phyloP scores from a whole-genome alignment of 2,113 vertebrate species.

The Anguilla japonica region DNA sequence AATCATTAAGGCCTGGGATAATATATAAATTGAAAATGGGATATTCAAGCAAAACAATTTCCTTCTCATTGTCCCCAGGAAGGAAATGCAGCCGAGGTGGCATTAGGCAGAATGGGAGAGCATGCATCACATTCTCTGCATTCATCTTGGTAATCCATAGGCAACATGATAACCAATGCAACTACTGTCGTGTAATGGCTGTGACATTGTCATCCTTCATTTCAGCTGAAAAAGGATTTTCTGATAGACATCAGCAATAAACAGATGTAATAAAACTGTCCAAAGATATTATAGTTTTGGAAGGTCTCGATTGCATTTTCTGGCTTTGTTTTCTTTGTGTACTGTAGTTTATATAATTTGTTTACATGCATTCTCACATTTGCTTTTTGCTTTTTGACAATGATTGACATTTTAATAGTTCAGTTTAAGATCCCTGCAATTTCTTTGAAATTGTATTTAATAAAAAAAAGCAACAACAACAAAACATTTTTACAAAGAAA shows the following conservation, averaged over 20 bases:
- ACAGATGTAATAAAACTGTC: background rate
- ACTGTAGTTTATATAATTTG: background rate
- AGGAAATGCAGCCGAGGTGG: background rate
- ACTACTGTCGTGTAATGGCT: background rate
- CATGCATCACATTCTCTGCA: background rate
- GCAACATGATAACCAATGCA: background rate
- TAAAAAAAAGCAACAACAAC: no score
- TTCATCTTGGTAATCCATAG: background rate
- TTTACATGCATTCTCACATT: background rate
- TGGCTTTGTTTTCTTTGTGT: background rate
- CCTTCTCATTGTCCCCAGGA: background rate
- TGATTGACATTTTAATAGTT: background rate
- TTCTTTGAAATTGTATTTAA: no score
- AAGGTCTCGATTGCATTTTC: background rate
- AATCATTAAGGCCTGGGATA: slow-evolving; percentile 49
- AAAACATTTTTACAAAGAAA: no score
- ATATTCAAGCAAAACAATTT: background rate
- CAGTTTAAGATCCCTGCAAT: no score
- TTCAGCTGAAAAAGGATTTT: background rate
- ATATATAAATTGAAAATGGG: slow-evolving; percentile 1
- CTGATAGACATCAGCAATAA: background rate
- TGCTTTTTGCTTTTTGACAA: background rate
- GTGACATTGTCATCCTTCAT: background rate
- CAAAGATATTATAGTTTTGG: background rate
- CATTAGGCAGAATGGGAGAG: background rate